Evolutionary conservation across 2,113 vertebrate species (phyloP).

Genomic region (Uria aalge): DNA sequence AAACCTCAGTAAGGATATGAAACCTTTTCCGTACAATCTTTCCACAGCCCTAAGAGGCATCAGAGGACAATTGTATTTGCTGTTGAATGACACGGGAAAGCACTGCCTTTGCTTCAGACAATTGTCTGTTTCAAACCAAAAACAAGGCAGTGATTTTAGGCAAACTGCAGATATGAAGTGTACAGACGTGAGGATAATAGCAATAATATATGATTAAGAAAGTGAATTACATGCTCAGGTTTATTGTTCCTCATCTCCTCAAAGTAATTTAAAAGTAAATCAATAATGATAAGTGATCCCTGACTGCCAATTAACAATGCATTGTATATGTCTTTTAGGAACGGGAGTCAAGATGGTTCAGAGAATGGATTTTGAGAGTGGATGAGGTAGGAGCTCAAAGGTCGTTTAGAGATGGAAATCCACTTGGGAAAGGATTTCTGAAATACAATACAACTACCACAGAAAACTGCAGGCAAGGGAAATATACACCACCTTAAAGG

Average conservation of each 20-base stretch:
- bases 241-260: neutral
- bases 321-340: neutral
- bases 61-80: neutral
- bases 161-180: neutral
- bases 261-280: constrained; percentile 16
- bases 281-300: neutral
- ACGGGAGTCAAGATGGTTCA: neutral
- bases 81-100: neutral
- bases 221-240: neutral
- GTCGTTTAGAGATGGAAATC: neutral
- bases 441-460: neutral
- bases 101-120: neutral
- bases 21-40: neutral
- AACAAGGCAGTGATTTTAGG: neutral
- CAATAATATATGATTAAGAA: neutral
- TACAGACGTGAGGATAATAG: neutral
- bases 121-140: neutral
- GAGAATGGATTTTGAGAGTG: neutral
- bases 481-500: neutral
- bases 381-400: neutral
- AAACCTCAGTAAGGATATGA: neutral
- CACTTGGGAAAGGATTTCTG: neutral
- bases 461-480: neutral
- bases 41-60: neutral
- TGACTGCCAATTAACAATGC: neutral